Percentiles rank a stretch among this genome's conserved stretches.
phyloP scores from a whole-genome alignment of 2,113 vertebrate species.

The Colossoma macropomum region DNA sequence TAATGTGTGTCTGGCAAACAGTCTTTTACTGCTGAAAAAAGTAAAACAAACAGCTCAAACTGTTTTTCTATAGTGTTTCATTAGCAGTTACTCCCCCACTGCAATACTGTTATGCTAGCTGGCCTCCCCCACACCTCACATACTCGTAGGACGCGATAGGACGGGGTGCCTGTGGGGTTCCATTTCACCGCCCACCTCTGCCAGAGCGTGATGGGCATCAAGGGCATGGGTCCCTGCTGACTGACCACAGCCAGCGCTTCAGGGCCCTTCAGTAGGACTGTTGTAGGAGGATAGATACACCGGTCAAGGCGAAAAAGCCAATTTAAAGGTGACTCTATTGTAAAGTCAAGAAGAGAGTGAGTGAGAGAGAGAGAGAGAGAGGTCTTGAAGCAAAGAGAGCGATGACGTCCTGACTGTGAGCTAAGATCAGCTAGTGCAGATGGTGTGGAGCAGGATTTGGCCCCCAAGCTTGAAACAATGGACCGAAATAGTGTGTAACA shows the following conservation, averaged over 20 bases:
- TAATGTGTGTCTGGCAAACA: too few relatives aligned
- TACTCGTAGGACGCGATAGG: slow-evolving; percentile 16
- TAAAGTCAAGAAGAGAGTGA: background rate
- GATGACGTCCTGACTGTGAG: slow-evolving; percentile 10
- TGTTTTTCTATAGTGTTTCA: background rate
- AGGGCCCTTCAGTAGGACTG: slow-evolving; percentile 5
- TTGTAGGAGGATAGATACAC: slow-evolving; percentile 34
- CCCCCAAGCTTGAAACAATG: background rate
- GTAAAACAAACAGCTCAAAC: background rate
- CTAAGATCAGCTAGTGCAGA: background rate
- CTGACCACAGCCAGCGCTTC: slow-evolving; percentile 23
- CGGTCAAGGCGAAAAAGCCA: background rate
- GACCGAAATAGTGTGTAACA: background rate
- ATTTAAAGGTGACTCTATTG: slow-evolving; percentile 29
- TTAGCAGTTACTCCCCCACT: background rate
- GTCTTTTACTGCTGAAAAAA: background rate
- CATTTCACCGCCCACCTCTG: slow-evolving; percentile 19
- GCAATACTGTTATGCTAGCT: background rate
- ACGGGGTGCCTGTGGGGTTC: background rate
- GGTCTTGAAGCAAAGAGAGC: slow-evolving; percentile 20
- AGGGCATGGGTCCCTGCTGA: slow-evolving; percentile 20
- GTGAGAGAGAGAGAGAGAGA: background rate
- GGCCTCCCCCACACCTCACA: background rate
- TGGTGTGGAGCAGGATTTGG: background rate
- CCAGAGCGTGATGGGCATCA: background rate